These are phyloP conservation scores for Pogona vitticeps DNA, from an alignment of 2,113 vertebrate genomes.

Conservation along the genomic window DNA sequence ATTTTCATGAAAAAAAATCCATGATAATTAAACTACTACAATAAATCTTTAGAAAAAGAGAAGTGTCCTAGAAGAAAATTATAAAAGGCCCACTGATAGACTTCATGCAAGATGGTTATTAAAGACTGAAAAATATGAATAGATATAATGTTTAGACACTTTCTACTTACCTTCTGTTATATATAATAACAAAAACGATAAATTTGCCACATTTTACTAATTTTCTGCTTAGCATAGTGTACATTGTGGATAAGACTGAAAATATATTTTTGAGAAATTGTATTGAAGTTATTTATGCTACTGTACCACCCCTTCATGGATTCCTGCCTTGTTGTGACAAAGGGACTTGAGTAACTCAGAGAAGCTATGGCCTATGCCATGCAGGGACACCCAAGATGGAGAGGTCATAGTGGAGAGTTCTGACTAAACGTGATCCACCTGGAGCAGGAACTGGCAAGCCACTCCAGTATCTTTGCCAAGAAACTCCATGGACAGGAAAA, in stretches of 20 bases:
- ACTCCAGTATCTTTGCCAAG: no score
- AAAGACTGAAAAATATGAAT: background rate
- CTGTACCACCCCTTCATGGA: no score
- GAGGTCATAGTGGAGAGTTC: no score
- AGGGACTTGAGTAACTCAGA: no score
- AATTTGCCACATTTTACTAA: background rate
- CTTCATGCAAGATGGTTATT: background rate
- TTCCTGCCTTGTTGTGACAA: no score
- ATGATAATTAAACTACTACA: conserved; percentile 14
- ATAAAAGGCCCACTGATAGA: background rate
- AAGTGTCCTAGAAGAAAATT: background rate
- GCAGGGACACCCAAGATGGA: no score
- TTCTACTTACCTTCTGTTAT: background rate
- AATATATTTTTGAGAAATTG: background rate
- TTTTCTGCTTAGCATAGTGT: background rate
- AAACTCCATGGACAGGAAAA: no score
- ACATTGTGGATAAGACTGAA: background rate
- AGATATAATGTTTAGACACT: background rate
- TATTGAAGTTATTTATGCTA: background rate
- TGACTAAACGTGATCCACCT: no score
- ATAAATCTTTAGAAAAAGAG: background rate
- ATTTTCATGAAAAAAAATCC: background rate
- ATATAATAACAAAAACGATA: background rate
- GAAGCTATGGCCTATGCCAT: no score
- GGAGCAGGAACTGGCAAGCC: no score